Base-by-base conservation (phyloP, 1,140 invertebrate species). In the Halotydeus destructor region DNA sequence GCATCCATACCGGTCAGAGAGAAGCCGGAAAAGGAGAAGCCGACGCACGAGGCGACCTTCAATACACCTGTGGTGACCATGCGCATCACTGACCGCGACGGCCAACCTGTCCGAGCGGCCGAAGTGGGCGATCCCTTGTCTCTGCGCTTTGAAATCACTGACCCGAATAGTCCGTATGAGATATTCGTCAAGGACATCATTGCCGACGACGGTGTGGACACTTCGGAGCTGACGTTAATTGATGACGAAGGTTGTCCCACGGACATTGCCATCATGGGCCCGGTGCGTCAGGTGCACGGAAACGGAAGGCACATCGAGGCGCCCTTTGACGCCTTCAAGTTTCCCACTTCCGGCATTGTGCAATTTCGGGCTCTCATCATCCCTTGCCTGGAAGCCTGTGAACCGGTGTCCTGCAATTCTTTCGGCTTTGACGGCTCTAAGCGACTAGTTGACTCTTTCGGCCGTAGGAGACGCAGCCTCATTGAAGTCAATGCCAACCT, bases 291-390 rank as follows among this genome's bases (percentile, higher is more conserved):
- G 14, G 11, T 22, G 5, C 22, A 41, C 21, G 19, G 14, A 12
- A 54, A 50, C 22, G 56, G 67, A 22, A 69, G 81, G 70, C 74
- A 80, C 38, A 63, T 91, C 5, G 60, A 84, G n/a, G 83, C 82
- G 5, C 76, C 83, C 57, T 89, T 91, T 60, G 84, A 91, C 57
- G 83, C 84, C 9, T 89, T 89, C 70, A 88, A 88, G 48, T 89
- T 89, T 66, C 83, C 84, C 1, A 82, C 81, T n/a, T 85, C 82
- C 0, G 82, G 86, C 57, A 74, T 86, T 8, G 84, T 89, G 0
- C 82, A 88, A 60, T 89, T 89, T 71, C 70, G 81, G 33, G 84
- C 83, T 1, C 56, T 88, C 49, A 82, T 89, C 1, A 86, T 82
- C 5, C 83, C 83, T 0, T 88, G 84, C 54, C 79, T 88, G 73